Conservation (phyloP, 1,140 invertebrate genomes). For the Lordiphosa mommai region DNA sequence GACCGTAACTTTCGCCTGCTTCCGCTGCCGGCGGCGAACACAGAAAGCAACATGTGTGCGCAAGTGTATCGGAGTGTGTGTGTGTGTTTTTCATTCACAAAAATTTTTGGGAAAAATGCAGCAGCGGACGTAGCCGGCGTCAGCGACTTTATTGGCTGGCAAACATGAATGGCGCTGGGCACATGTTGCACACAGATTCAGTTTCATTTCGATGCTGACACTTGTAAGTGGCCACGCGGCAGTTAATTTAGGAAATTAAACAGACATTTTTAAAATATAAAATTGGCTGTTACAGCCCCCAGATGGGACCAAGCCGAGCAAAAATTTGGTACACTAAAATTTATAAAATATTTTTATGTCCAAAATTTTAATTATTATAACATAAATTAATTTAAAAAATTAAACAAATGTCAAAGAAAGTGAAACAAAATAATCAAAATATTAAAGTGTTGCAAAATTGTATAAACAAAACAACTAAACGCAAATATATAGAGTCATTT, state of each 20-base stretch:
- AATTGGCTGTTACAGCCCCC: too few species aligned
- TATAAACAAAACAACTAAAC: too few species aligned
- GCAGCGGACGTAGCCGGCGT: conserved; percentile 2
- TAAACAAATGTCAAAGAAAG: too few species aligned
- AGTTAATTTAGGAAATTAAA: neutral
- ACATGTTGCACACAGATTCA: conserved; percentile 27
- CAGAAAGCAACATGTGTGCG: conserved; percentile 55
- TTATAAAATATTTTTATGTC: too few species aligned
- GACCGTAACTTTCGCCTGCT: conserved; percentile 40
- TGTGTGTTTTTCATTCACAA: conserved; percentile 35
- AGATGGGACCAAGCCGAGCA: too few species aligned
- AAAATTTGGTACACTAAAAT: too few species aligned
- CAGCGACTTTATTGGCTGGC: conserved; percentile 8
- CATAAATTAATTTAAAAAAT: too few species aligned
- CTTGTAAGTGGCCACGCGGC: conserved; percentile 3
- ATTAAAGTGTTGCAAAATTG: too few species aligned
- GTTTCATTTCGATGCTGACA: conserved; percentile 14
- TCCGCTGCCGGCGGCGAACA: conserved; percentile 34
- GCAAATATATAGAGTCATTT: too few species aligned
- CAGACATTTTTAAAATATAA: too few species aligned
- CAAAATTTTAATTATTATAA: too few species aligned
- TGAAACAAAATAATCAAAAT: too few species aligned
- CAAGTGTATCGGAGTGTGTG: conserved; percentile 16
- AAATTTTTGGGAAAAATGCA: conserved; percentile 11
- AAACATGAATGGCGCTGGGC: conserved; percentile 10